Evolutionary conservation across 2,888 invertebrate species (phyloP), one percentile per base, ranked within the genome.

Genomic region (Gandaritis pyraliata): DNA sequence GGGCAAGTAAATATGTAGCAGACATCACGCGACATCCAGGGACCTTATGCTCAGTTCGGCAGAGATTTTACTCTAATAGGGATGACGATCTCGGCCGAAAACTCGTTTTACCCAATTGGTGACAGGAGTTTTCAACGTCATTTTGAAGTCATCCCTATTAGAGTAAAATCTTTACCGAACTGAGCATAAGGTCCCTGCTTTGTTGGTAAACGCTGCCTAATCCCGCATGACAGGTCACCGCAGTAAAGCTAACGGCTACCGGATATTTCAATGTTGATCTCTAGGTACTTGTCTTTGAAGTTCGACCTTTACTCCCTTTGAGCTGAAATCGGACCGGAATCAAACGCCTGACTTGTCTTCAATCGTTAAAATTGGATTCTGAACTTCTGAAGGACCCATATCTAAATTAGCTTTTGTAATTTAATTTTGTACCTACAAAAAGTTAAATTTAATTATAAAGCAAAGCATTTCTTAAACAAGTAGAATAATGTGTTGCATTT

Each of bases 221-320:
- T 30, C 43, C 50, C 50, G 45, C 36, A 38, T 50, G 51, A 51
- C 33, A 58, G 45, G 45, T 15, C 10, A 23, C 33, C 43, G 4
- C 46, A 41, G 33, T 29, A 36, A 39, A 58, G 43, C 38, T 39
- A 15, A 51, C 49, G 43, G 10, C 57, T 38, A 23, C 41, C 43
- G 43, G 30, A 57, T 53, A 53, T 46, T 48, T 56, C 39, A 58
- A 58, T 58, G 39, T 58, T 51, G 29, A 3, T 47, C 10, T 10
- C 3, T 30, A 41, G 12, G 12, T 38, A 29, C 41, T 43, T 41
- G 12, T 30, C 45, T 56, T 61, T 56, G 41, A 56, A 48, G 47
- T 47, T 45, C 50, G 50, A 30, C 33, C 51, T 56, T 48, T 49
- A 16, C 33, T 1, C 33, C 33, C 33, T 10, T 33, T 33, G 33